Evolutionary conservation across 2,888 invertebrate species (phyloP), one percentile per base, ranked within the genome.

Genomic region (Nemoura dubitans): DNA sequence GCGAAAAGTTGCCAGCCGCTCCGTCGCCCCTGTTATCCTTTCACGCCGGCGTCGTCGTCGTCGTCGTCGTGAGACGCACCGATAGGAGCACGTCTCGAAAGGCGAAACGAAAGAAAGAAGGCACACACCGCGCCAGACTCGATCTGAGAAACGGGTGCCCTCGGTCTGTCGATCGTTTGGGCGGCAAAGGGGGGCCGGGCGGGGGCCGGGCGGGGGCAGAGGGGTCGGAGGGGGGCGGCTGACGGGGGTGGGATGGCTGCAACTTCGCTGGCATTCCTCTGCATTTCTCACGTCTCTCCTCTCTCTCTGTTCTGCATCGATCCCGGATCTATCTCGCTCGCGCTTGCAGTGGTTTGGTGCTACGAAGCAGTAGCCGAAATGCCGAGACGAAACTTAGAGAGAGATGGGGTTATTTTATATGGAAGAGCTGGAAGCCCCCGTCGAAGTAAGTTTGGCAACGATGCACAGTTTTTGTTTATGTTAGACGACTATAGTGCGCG

Each of bases 381-480:
- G 76, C 28, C 7, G 76, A 76, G 85, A 59, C 59, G 25, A n/a
- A 25, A 76, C 36, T 10, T 36, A 36, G 36, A 36, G 10, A 36
- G 36, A 36, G 36, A 36, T 6, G 36, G 36, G 36, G 36, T 3
- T n/a, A n/a, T n/a, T 3, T 36, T 36, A 3, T 3, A 10, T 36
- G 3, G 36, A 36, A 36, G 78, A 29, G 76, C 77, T 16, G 29
- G 21, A 27, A 88, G 85, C 84, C 86, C 86, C 30, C 87, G n/a
- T n/a, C 88, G 86, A 83, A 81, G 59, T 30, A 27, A 27, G 82
- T 81, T 59, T 87, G 89, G 89, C 89, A 89, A 89, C 88, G 77
- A 77, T 86, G 89, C 81, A 87, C 89, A 88, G 87, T 89, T 89
- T 89, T 89, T 89, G 89, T 89, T 88, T 88, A 89, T 88, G 88